Percentiles rank a stretch among this genome's conserved stretches.
phyloP scores from a whole-genome alignment of 2,888 invertebrate species.

The Dorcus hopei region DNA sequence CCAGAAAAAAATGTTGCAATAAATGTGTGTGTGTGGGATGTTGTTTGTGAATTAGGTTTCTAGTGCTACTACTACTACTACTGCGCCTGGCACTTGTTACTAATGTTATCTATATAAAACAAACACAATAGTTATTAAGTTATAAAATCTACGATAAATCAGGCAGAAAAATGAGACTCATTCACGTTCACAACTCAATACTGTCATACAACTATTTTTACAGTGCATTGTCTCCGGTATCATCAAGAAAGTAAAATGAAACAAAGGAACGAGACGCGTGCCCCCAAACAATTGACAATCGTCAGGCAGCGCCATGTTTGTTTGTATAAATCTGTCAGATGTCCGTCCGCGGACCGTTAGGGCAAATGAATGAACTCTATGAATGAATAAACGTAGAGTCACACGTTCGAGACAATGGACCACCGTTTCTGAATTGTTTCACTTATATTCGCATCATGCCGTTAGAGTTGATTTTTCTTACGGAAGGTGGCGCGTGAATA shows the following conservation, averaged over 20 bases:
- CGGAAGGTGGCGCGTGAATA: too few species aligned
- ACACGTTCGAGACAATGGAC: constrained; percentile 15
- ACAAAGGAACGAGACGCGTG: constrained; percentile 23
- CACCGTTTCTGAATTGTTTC: constrained; percentile 4
- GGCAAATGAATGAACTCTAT: constrained; percentile 30
- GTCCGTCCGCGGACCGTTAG: constrained; percentile 28
- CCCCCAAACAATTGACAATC: constrained; percentile 27
- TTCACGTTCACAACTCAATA: too few species aligned
- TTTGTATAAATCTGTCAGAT: constrained; percentile 29
- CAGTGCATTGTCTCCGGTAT: constrained; percentile 11
- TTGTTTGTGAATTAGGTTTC: too few species aligned
- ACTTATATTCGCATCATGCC: background rate
- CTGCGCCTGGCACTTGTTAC: too few species aligned
- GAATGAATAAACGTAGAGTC: constrained; percentile 15
- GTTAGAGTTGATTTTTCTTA: too few species aligned
- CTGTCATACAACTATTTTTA: constrained; percentile 2
- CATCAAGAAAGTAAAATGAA: constrained; percentile 15
- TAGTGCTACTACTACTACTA: too few species aligned
- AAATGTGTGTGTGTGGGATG: too few species aligned
- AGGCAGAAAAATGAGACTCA: too few species aligned
- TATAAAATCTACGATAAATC: too few species aligned
- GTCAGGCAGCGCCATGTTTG: constrained; percentile 23
- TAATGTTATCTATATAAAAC: too few species aligned
- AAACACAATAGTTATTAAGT: too few species aligned
- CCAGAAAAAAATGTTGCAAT: too few species aligned